Evolutionary conservation across 92 coral and sea anemone genomes (phyloP).

Genomic region (Isaurus tuberculatus): DNA sequence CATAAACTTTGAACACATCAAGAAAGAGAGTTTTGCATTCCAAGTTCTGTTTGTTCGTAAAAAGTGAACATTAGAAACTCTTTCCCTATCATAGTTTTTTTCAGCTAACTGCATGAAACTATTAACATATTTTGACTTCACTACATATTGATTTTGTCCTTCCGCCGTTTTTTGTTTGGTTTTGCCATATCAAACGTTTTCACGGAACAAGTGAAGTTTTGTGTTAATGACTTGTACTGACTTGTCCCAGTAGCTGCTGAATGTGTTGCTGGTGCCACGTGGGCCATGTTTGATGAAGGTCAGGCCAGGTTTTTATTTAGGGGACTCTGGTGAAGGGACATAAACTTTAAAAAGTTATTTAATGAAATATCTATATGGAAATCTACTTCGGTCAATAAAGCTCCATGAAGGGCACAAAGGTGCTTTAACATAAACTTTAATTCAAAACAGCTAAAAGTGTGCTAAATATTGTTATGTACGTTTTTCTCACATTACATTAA

Average conservation of each 20-base stretch:
- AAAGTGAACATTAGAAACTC: no score
- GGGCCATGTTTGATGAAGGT: slow-evolving; percentile 47
- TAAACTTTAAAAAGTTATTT: no score
- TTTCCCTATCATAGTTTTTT: no score
- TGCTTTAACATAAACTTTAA: no score
- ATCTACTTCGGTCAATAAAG: neutral
- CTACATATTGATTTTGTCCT: neutral
- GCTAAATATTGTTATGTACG: no score
- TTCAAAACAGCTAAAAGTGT: no score
- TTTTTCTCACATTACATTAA: no score
- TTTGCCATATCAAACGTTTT: neutral
- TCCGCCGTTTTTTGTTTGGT: neutral
- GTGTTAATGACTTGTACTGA: slow-evolving; percentile 27
- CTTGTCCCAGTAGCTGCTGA: slow-evolving; percentile 44
- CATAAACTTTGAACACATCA: no score
- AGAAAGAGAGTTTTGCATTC: no score
- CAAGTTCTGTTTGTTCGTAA: no score
- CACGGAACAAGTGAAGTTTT: neutral
- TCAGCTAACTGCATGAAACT: no score
- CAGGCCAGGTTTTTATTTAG: slow-evolving; percentile 22
- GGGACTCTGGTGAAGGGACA: slow-evolving; percentile 45
- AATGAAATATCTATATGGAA: neutral
- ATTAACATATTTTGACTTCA: neutral
- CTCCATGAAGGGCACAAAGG: no score
- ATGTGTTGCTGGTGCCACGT: slow-evolving; percentile 37